Conservation (phyloP, 2,888 invertebrate genomes). For the Sarcophaga carnaria region DNA sequence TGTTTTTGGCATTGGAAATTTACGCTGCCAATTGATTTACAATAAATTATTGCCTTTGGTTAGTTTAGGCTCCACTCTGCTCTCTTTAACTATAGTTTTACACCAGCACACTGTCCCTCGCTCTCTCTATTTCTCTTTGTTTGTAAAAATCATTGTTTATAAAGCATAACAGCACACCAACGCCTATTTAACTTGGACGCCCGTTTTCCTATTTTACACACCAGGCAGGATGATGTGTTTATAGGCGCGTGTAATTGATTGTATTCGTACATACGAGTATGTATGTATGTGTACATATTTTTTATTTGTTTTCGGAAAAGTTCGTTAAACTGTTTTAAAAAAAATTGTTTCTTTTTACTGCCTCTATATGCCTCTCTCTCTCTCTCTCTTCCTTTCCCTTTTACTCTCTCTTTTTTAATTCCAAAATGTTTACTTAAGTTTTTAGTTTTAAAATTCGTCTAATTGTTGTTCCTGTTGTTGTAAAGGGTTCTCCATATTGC, state of each 20-base stretch:
- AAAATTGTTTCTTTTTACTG: not conserved
- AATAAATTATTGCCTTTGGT: not conserved
- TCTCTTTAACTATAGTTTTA: too few species aligned
- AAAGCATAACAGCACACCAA: too few species aligned
- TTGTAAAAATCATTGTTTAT: too few species aligned
- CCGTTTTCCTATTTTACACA: too few species aligned
- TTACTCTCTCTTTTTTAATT: not conserved
- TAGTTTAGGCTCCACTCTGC: too few species aligned
- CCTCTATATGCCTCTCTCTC: not conserved
- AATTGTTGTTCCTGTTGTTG: not conserved
- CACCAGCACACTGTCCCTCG: too few species aligned
- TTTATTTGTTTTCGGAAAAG: not conserved
- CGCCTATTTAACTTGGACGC: too few species aligned
- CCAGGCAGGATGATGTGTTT: not conserved
- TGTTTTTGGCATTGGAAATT: too few species aligned
- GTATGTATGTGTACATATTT: not conserved
- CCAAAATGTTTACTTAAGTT: not conserved
- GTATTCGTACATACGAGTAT: not conserved
- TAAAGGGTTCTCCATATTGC: not conserved
- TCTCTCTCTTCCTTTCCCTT: not conserved
- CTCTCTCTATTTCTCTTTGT: too few species aligned
- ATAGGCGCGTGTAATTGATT: not conserved
- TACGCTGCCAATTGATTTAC: not conserved
- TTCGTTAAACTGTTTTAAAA: constrained; percentile 44
- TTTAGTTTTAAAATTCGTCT: not conserved